Evolutionary conservation across 53 echinoderm and acorn worm genomes (phyloP).

Genomic region (Patiria pectinifera): DNA sequence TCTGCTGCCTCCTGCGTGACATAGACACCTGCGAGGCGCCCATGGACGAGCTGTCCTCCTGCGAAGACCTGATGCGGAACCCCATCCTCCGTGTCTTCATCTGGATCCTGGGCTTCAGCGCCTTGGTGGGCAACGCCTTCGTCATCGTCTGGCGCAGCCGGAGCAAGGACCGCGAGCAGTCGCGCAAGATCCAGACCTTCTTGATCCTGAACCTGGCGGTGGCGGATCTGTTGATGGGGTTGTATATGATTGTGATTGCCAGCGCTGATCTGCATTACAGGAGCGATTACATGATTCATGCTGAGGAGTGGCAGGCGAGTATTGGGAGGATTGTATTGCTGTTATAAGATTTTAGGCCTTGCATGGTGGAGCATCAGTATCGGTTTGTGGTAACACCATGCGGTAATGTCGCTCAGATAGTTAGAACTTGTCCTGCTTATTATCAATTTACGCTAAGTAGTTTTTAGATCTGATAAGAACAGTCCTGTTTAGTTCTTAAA

Average conservation of each 20-base stretch:
- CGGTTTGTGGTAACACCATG: too few species aligned
- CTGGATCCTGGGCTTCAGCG: constrained; percentile 92
- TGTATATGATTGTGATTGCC: constrained; percentile 95
- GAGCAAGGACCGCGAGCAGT: constrained; percentile 82
- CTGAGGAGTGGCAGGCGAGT: constrained; percentile 83
- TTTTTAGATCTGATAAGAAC: too few species aligned
- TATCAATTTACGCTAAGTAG: too few species aligned
- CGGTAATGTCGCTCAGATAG: too few species aligned
- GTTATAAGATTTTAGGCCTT: neutral
- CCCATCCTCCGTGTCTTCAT: constrained; percentile 87
- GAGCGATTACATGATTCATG: constrained; percentile 90
- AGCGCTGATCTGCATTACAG: constrained; percentile 90
- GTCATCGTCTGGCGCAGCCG: constrained; percentile 86
- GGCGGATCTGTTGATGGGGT: constrained; percentile 91
- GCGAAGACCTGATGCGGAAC: constrained; percentile 90
- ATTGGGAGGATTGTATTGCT: neutral
- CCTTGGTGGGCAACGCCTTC: constrained; percentile 88
- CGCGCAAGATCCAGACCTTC: constrained; percentile 89
- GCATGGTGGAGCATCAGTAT: neutral
- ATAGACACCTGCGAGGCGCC: constrained; percentile 72
- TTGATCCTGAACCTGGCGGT: constrained; percentile 91
- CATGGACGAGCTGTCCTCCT: constrained; percentile 88
- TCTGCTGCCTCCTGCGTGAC: constrained; percentile 78
- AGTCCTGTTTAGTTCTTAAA: too few species aligned
- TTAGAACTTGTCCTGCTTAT: too few species aligned